Evolutionary conservation across 2,113 vertebrate genomes (phyloP).

Genomic region (Pitta sordida): DNA sequence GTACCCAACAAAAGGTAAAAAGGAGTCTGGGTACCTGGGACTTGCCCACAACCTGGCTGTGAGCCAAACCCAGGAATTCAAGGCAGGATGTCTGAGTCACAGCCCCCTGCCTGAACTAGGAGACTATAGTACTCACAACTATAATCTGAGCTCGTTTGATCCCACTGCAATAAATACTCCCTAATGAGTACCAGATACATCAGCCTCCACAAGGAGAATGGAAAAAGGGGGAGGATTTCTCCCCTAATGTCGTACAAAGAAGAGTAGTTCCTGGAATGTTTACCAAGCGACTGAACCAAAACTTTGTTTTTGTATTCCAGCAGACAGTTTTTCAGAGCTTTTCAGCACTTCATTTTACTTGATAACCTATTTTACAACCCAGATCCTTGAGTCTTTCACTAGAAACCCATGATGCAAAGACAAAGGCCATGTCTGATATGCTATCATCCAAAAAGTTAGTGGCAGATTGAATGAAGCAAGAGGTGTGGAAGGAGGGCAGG

Average conservation of each 20-base stretch:
- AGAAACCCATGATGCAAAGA: background rate
- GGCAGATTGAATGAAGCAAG: background rate
- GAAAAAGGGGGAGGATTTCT: background rate
- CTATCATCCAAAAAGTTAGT: background rate
- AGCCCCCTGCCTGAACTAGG: background rate
- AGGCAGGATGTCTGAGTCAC: background rate
- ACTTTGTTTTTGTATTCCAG: constrained; percentile 19
- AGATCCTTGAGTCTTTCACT: background rate
- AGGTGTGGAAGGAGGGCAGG: too few relatives aligned
- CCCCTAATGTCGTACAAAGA: background rate
- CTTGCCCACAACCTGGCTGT: background rate
- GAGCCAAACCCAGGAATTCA: background rate
- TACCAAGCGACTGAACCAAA: constrained; percentile 29
- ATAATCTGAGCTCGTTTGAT: background rate
- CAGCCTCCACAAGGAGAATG: background rate
- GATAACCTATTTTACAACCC: background rate
- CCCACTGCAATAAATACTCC: background rate
- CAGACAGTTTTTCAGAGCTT: background rate
- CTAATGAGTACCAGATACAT: constrained; percentile 37
- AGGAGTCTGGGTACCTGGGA: background rate
- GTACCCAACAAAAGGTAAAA: background rate
- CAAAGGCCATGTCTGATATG: background rate
- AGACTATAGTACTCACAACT: background rate
- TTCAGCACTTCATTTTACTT: background rate
- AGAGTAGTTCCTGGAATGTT: constrained; percentile 44